Conservation (phyloP, 2,797 vertebrate genomes). For the Phoxinus dragarum region DNA sequence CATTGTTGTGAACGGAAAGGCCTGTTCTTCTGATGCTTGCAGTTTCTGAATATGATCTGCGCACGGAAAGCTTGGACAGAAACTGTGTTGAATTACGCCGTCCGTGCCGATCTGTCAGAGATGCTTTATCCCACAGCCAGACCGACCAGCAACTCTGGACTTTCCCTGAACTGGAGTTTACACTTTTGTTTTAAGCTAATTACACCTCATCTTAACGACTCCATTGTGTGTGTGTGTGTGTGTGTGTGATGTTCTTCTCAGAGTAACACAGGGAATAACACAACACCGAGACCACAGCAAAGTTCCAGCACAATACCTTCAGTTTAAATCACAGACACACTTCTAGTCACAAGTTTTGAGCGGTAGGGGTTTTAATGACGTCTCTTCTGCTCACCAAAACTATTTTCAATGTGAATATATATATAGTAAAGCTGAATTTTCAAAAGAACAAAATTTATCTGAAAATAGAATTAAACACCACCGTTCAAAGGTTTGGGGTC, state of each 20-base stretch:
- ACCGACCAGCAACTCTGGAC: conserved; percentile 66
- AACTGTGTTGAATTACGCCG: conserved; percentile 73
- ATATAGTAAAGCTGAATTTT: too few species aligned
- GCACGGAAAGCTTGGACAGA: conserved; percentile 73
- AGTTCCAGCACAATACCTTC: too few species aligned
- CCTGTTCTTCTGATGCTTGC: conserved; percentile 67
- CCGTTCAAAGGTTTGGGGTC: too few species aligned
- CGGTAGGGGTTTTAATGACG: too few species aligned
- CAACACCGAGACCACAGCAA: conserved; percentile 1
- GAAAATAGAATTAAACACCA: too few species aligned
- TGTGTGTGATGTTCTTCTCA: conserved; percentile 56
- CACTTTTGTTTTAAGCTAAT: conserved; percentile 70
- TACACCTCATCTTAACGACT: conserved; percentile 68
- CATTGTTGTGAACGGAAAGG: conserved; percentile 68
- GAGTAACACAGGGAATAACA: conserved; percentile 53
- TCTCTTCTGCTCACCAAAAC: too few species aligned
- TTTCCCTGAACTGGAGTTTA: conserved; percentile 74
- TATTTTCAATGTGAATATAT: too few species aligned
- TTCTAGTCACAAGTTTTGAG: too few species aligned
- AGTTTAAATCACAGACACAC: not conserved
- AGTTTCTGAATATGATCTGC: conserved; percentile 73
- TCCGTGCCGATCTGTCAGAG: conserved; percentile 76
- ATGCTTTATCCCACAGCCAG: conserved; percentile 61
- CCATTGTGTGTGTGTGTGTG: conserved; percentile 64
- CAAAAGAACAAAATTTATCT: too few species aligned